Conservation (phyloP, 64 coral and sea anemone genomes). For the Pocillopora verrucosa region DNA sequence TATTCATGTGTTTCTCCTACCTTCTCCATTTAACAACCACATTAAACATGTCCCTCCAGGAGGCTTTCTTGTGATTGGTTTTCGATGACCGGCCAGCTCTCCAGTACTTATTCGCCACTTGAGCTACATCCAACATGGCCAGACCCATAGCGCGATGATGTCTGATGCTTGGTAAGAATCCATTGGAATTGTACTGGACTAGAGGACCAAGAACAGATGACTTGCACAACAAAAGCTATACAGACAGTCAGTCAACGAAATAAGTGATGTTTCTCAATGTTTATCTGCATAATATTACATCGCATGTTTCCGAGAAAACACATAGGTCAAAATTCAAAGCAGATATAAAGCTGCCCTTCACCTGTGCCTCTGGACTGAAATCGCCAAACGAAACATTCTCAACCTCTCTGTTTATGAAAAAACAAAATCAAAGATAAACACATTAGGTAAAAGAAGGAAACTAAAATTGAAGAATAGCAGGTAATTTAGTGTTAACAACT, state of each 20-base stretch:
- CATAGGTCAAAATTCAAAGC: not conserved
- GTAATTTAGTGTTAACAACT: too few relatives aligned
- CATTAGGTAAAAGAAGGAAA: not conserved
- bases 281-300: too few relatives aligned
- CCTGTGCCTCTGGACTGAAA: slow-evolving; percentile 51
- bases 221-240: slow-evolving; percentile 73
- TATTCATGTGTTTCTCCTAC: slow-evolving; percentile 23
- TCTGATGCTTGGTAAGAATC: slow-evolving; percentile 69
- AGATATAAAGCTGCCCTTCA: not conserved
- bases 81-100: slow-evolving; percentile 63
- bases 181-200: slow-evolving; percentile 81
- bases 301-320: too few relatives aligned
- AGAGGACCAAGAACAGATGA: slow-evolving; percentile 63
- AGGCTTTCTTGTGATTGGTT: slow-evolving; percentile 50
- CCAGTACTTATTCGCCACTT: slow-evolving; percentile 73
- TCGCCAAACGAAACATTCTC: slow-evolving; percentile 32
- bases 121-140: slow-evolving; percentile 85
- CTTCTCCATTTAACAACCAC: slow-evolving; percentile 90
- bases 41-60: slow-evolving; percentile 86
- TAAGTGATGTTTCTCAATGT: too few relatives aligned
- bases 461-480: too few relatives aligned
- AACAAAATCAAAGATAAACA: not conserved
- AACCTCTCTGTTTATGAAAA: slow-evolving; percentile 29
- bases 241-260: not conserved
- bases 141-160: slow-evolving; percentile 83